Conservation (phyloP, 53 echinoderm and acorn worm genomes). For the Paracentrotus lividus region DNA sequence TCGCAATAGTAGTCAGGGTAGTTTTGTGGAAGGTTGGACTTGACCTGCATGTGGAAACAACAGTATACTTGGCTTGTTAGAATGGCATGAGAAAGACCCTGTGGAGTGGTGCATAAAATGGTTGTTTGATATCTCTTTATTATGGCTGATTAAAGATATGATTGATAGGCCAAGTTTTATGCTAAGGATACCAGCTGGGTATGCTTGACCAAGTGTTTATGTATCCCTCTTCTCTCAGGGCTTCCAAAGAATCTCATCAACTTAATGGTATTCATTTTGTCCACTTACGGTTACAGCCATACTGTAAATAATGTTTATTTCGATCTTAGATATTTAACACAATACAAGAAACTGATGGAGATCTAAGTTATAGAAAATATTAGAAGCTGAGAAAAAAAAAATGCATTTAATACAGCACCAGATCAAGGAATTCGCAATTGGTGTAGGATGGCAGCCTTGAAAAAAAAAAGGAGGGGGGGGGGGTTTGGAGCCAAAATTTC, state of each 20-base stretch:
- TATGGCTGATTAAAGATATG: not conserved
- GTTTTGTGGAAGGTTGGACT: not conserved
- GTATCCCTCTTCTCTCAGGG: not conserved
- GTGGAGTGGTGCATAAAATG: not conserved
- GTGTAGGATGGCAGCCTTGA: no score
- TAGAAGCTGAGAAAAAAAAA: not conserved
- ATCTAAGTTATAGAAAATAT: not conserved
- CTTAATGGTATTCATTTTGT: no score
- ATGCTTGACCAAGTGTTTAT: not conserved
- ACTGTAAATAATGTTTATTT: no score
- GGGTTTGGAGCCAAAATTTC: no score
- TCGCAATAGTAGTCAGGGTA: not conserved
- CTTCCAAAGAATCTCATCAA: not conserved
- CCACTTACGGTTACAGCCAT: not conserved
- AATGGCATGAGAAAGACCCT: not conserved
- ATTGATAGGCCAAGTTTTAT: constrained; percentile 1
- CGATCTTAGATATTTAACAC: not conserved
- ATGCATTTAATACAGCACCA: no score
- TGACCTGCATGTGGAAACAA: not conserved
- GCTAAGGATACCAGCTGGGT: not conserved
- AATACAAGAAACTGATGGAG: not conserved
- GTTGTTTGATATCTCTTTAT: not conserved
- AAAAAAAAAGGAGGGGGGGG: not conserved
- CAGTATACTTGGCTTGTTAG: not conserved
- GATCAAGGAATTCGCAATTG: no score